Conservation (phyloP, 1,140 invertebrate genomes). For the Drosophila pseudoananassae region DNA sequence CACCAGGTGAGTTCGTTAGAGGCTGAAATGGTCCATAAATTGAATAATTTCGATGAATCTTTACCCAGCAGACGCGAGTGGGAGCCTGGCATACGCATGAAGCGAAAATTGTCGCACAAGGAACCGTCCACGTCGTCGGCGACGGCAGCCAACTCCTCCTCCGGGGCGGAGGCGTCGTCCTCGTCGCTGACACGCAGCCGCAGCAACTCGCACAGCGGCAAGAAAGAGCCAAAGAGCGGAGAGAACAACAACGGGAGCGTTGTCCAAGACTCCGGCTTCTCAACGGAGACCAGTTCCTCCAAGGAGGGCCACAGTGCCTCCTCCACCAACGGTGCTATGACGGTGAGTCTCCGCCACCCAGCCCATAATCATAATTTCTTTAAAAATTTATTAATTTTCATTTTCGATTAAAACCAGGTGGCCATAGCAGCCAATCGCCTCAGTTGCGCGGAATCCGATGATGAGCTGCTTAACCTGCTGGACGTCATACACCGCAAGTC, state of each 20-base stretch:
- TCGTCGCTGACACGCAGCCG: conserved; percentile 87
- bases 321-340: conserved; percentile 83
- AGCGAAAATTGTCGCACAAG: conserved; percentile 87
- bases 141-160: conserved; percentile 29
- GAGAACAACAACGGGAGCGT: conserved; percentile 86
- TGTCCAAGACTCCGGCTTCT: conserved; percentile 93
- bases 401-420: conserved; percentile 40
- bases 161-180: conserved; percentile 68
- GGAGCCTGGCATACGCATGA: conserved; percentile 91
- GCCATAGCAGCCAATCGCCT: conserved; percentile 78
- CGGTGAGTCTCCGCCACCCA: conserved; percentile 41
- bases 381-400: neutral
- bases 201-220: conserved; percentile 88
- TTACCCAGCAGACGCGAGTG: conserved; percentile 86
- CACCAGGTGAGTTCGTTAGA: conserved; percentile 55
- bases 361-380: neutral
- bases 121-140: conserved; percentile 75
- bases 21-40: neutral
- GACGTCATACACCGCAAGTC: conserved; percentile 94
- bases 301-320: conserved; percentile 89
- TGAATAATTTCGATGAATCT: no score
- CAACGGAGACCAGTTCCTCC: conserved; percentile 91
- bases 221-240: conserved; percentile 84
- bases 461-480: conserved; percentile 93
- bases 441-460: conserved; percentile 87